Evolutionary conservation across 2,113 vertebrate genomes (phyloP), one percentile per base, ranked within the genome.

Genomic region (Orientallactaga bullata): DNA sequence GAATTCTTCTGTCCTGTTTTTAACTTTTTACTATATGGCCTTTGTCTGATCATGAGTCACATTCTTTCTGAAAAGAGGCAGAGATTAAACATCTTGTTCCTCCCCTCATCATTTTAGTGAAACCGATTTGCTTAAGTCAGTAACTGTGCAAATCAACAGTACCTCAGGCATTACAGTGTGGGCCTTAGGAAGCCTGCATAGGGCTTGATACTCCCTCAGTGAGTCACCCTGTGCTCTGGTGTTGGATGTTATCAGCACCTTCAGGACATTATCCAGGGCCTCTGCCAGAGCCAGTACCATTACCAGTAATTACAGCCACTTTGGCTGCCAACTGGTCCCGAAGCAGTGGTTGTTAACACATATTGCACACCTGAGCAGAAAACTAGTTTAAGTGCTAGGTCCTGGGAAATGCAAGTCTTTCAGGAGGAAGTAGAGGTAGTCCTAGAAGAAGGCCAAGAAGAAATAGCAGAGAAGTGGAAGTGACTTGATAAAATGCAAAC

Each of bases 401-500:
- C 18, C 26, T 77, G 51, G 84, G 60, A 88, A 93, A 82, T 15
- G 58, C 35, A 68, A 66, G 78, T 23, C 35, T 39, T 79, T 81
- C 5, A 63, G 63, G 68, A 60, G 47, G 58, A 89, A 91, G 58
- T 63, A 32, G 42, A 68, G 72, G 39, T 16, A 3, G 47, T 58
- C 61, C 65, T 81, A 58, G 58, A 80, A 84, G 6, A 20, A 92
- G 61, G 47, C 86, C 74, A 93, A 86, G 69, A 78, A 32, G 6
- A 84, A 84, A 76, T 1, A 20, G 42, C 30, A 72, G 66, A 85
- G 84, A 78, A 17, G 35, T 16, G 15, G 39, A 86, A 69, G 79
- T 3, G 1, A 82, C 10, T 32, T 69, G 47, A 68, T 24, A 58
- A 81, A 77, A 84, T 20, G n/a, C 85, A 91, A 81, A 91, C 18